These are phyloP conservation scores for Pogonophryne albipinna DNA, from an alignment of 2,797 vertebrate species.

Conservation along the genomic window DNA sequence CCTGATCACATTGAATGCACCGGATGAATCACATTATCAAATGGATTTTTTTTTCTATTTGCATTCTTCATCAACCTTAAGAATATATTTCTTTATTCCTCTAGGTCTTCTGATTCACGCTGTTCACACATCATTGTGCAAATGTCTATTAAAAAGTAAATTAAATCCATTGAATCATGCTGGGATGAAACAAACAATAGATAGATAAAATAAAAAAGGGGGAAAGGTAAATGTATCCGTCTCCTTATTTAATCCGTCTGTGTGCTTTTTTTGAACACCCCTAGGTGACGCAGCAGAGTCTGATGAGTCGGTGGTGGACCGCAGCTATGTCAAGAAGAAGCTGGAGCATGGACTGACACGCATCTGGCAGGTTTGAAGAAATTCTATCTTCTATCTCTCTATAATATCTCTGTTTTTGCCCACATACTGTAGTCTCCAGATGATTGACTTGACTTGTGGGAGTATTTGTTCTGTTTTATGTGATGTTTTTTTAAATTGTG, in stretches of 20 bases:
- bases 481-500: no score
- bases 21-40: background rate
- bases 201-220: background rate
- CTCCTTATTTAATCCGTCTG: background rate
- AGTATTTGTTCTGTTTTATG: no score
- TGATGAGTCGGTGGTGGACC: constrained; percentile 92
- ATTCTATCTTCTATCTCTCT: background rate
- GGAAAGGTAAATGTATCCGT: background rate
- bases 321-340: constrained; percentile 97
- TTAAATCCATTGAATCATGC: background rate
- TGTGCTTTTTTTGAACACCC: constrained; percentile 28
- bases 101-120: background rate
- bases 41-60: constrained; percentile 2
- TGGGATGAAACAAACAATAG: constrained; percentile 5
- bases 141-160: constrained; percentile 20
- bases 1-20: constrained; percentile 1
- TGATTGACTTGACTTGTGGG: no score
- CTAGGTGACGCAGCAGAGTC: constrained; percentile 86
- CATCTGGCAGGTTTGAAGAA: constrained; percentile 94
- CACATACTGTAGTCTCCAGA: background rate
- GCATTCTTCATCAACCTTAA: background rate
- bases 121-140: background rate
- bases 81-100: background rate
- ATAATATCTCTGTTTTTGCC: background rate
- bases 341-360: constrained; percentile 95